Base-by-base conservation (phyloP, 2,888 invertebrate species). In the Masnerella sp. region DNA sequence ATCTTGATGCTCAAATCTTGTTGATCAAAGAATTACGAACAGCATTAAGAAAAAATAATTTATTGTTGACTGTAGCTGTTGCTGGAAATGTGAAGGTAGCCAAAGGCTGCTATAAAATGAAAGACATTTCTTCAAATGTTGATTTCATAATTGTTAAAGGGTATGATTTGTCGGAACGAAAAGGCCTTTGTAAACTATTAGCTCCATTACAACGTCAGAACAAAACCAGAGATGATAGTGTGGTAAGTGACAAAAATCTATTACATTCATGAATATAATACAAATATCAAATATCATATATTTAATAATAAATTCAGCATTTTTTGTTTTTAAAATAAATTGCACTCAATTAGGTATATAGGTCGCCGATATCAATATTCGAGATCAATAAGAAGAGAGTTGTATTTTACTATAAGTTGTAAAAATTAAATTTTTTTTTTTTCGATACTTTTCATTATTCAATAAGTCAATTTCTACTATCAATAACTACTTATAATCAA, bases 81-180 rank as follows among this genome's bases (percentile, higher is more conserved):
- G 18, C 56, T 43, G 56, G 43, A 1, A 56, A 58, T 25, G 25
- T 22, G 4, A 34, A 22, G 3, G 9, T 25, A n/a, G 14, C 36
- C 1, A 18, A 32, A 5, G 22, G 7, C 2, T 43, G 43, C 18
- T 56, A 56, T 8, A 4, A 11, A 2, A 18, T 56, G 14, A 14
- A 17, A 8, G 15, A 32, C 14, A 14, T 56, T 8, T 22, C 11
- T 36, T 8, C 8, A 1, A 15, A 45, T 22, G 58, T 18, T 45
- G 45, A 58, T 25, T 58, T 45, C 2, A 36, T 58, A 14, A 58
- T 22, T 12, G 3, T 58, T 5, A 43, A 45, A 58, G 58, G 34
- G 8, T 45, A 30, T 18, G 45, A 58, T 22, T 15, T 58, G 15
- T 9, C 32, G 17, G 32, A 42, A 14, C 42, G 11, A 0, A 14